Evolutionary conservation across 2,888 invertebrate species (phyloP).

Genomic region (Pecten maximus): DNA sequence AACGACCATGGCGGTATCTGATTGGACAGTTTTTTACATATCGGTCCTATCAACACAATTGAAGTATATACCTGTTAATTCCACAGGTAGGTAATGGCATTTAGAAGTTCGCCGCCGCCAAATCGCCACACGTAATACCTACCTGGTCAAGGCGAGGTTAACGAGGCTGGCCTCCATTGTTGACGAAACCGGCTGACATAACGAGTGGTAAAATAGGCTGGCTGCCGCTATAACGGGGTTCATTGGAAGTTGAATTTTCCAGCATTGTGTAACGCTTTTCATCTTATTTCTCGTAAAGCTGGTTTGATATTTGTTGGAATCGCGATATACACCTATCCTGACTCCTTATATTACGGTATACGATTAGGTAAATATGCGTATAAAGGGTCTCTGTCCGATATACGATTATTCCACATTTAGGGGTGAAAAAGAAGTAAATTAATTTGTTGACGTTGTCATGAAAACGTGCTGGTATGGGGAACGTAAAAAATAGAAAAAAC

Average conservation of each 20-base stretch:
- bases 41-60: not conserved
- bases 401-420: too few species aligned
- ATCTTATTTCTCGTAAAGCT: not conserved
- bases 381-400: too few species aligned
- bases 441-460: too few species aligned
- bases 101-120: not conserved
- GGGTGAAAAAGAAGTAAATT: too few species aligned
- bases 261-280: not conserved
- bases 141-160: not conserved
- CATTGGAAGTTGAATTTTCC: not conserved
- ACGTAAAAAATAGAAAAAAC: too few species aligned
- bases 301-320: not conserved
- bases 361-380: not conserved
- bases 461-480: too few species aligned
- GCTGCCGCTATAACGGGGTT: not conserved
- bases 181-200: not conserved
- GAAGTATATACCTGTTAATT: constrained; percentile 6
- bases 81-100: not conserved
- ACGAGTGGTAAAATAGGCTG: not conserved
- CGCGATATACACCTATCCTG: not conserved
- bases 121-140: not conserved
- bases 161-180: not conserved
- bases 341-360: not conserved
- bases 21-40: not conserved
- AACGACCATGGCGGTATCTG: not conserved